These are phyloP conservation scores for Operophtera brumata DNA, from an alignment of 2,888 invertebrate species.

Conservation along the genomic window DNA sequence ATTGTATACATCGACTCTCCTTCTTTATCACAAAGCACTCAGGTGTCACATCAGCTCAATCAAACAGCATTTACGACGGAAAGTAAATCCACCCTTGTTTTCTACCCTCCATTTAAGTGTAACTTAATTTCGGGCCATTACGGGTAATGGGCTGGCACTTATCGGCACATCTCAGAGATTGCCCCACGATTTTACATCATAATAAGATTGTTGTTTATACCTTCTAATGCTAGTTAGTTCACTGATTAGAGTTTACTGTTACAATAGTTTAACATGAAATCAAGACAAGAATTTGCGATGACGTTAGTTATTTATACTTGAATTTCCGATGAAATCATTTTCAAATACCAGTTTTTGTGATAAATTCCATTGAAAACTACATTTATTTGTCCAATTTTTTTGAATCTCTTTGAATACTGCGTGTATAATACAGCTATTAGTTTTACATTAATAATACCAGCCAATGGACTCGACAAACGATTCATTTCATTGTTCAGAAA, in stretches of 20 bases:
- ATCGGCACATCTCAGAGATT: constrained; percentile 52
- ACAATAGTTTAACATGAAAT: no score
- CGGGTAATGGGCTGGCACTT: constrained; percentile 63
- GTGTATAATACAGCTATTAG: no score
- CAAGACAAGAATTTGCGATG: no score
- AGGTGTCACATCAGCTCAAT: constrained; percentile 36
- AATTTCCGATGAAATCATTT: no score
- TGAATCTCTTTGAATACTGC: no score
- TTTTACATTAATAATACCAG: no score
- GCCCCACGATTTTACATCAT: constrained; percentile 30
- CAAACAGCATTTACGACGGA: constrained; percentile 36
- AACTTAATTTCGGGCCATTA: constrained; percentile 72
- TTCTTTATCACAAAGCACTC: constrained; percentile 5
- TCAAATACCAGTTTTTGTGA: no score
- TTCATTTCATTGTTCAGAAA: no score
- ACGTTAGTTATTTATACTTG: no score
- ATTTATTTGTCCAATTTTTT: no score
- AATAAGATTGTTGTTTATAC: constrained; percentile 26
- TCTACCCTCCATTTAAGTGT: constrained; percentile 53
- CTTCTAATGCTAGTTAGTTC: constrained; percentile 3
- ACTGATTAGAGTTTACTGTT: constrained; percentile 3
- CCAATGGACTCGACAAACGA: no score
- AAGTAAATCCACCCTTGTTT: constrained; percentile 39
- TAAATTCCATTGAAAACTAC: no score
- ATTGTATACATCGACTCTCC: not conserved